Percentiles rank a stretch among this genome's conserved stretches.
Evolutionary conservation across 2,113 vertebrate species (phyloP).

Genomic region (Mastomys natalensis): DNA sequence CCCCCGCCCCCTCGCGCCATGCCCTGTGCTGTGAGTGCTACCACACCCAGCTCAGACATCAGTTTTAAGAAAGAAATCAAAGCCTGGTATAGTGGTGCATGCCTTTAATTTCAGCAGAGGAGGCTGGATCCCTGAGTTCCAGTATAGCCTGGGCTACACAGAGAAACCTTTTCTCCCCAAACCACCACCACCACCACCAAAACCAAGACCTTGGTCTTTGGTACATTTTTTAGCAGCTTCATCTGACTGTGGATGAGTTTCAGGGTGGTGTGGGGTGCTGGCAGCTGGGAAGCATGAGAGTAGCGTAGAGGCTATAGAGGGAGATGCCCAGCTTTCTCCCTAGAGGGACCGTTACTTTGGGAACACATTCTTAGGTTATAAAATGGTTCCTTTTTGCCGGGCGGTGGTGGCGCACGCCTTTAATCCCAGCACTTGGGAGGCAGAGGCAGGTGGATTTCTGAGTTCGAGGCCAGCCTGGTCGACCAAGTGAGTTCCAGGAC

Average conservation of each 20-base stretch:
- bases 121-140: background rate
- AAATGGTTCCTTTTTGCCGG: background rate
- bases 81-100: background rate
- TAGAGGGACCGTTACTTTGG: background rate
- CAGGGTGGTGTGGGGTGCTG: background rate
- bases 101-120: background rate
- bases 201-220: background rate
- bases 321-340: background rate
- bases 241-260: background rate
- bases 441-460: no score
- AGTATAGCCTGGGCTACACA: background rate
- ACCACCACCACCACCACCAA: background rate
- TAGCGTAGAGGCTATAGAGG: background rate
- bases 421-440: no score
- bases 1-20: fast-evolving
- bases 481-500: no score
- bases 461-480: no score
- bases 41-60: background rate
- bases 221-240: background rate
- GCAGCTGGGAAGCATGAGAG: background rate
- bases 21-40: no score
- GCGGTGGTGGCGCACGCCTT: no score
- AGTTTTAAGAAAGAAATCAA: background rate
- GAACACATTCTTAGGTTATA: background rate
- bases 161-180: background rate